A percentile compares a stretch with the other conserved stretches of the same genome.
Conservation (phyloP, 2,888 invertebrate species). For the Aphidoletes aphidimyza region DNA sequence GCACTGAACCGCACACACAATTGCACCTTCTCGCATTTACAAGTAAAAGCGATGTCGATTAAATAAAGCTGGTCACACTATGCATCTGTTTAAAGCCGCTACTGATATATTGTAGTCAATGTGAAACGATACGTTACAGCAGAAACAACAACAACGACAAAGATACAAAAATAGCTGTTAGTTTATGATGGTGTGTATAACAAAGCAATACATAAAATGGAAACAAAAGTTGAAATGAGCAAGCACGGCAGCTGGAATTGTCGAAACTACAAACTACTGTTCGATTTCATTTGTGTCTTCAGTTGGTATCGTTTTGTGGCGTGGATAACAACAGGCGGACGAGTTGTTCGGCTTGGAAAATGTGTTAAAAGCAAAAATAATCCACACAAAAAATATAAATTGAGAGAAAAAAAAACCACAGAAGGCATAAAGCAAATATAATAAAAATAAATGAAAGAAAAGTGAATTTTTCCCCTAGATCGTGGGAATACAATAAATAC, state of each 20-base stretch:
- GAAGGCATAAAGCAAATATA: not conserved
- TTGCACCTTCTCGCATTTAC: not conserved
- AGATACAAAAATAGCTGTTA: conserved; percentile 19
- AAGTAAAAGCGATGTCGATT: not conserved
- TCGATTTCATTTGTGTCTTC: conserved; percentile 43
- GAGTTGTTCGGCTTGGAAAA: not conserved
- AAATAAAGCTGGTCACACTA: conserved; percentile 17
- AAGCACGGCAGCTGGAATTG: not conserved
- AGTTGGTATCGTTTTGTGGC: conserved; percentile 37
- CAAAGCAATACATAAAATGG: not conserved
- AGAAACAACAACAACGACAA: conserved; percentile 16
- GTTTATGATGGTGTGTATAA: conserved; percentile 30
- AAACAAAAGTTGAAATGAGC: conserved; percentile 4
- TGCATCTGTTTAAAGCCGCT: conserved; percentile 17
- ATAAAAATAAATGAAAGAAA: no score
- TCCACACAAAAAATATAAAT: not conserved
- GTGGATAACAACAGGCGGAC: not conserved
- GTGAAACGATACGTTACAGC: not conserved
- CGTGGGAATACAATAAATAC: no score
- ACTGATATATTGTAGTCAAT: no score
- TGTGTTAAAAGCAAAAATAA: not conserved
- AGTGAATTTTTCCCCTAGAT: no score
- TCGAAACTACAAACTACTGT: not conserved
- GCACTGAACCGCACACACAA: no score
- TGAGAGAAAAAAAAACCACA: no score